These are phyloP conservation scores for Trididemnum clinides DNA, from an alignment of 23 tunicate genomes.

Conservation along the genomic window DNA sequence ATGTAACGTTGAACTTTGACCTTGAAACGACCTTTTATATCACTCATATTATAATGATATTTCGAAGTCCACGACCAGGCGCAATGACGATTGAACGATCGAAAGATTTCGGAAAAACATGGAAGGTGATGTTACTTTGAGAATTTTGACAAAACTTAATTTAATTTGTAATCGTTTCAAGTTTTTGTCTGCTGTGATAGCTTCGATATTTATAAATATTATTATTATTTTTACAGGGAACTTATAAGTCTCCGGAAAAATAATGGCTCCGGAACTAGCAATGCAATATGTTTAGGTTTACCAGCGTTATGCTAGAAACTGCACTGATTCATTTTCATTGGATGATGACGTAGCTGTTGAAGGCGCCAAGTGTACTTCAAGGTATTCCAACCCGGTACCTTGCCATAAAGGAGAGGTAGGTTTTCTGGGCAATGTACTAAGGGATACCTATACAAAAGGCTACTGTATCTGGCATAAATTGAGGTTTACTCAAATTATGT, in stretches of 20 bases:
- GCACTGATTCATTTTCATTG: constrained; percentile 51
- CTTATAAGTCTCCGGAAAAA: too few species aligned
- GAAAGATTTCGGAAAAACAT: constrained; percentile 57
- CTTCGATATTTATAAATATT: too few species aligned
- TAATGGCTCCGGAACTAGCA: too few species aligned
- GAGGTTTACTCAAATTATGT: too few species aligned
- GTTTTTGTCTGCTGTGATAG: too few species aligned
- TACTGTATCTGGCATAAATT: too few species aligned
- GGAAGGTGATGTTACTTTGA: constrained; percentile 79
- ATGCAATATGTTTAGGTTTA: too few species aligned
- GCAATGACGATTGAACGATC: constrained; percentile 78
- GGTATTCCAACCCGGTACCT: constrained; percentile 54
- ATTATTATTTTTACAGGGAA: too few species aligned
- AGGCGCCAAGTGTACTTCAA: constrained; percentile 48
- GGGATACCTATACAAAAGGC: neutral
- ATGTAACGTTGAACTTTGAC: constrained; percentile 50
- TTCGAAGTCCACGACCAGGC: constrained; percentile 72
- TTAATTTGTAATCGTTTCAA: too few species aligned
- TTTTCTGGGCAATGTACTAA: too few species aligned
- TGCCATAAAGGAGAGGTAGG: constrained; percentile 68
- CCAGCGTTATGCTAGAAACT: constrained; percentile 55
- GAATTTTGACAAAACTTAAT: too few species aligned
- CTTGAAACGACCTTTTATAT: constrained; percentile 77
- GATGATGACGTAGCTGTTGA: constrained; percentile 43
- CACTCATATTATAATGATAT: constrained; percentile 74